Evolutionary conservation across 2,797 vertebrate genomes (phyloP), one percentile per base, ranked within the genome.

Genomic region (Synaphobranchus kaupii): DNA sequence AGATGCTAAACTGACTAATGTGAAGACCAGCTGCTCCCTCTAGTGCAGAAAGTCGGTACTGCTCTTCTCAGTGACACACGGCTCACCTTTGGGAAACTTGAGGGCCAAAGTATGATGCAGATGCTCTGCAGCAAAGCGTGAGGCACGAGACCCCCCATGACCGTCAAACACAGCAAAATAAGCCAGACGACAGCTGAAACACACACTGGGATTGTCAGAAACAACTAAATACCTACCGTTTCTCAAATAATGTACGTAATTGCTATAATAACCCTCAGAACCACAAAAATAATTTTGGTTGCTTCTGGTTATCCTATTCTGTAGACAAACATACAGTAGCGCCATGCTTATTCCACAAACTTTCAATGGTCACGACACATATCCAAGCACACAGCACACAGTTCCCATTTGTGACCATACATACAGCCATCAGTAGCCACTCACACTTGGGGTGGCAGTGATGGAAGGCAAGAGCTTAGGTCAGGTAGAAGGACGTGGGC

Each of bases 141-240:
- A 99, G 0, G 98, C 98, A 88, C 97, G 95, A 76, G 96, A 94
- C 88, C 98, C 98, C 4, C 97, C 98, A 0, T 99, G 98, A 84
- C 98, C 98, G 12, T 99, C 98, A 60, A 99, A 99, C 86, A 99
- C 98, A 0, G 97, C 98, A 0, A 98, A 99, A 91, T 97, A 99
- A 0, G 97, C 97, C n/a, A 99, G 92, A 0, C 94, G 95, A 20
- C 96, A 95, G 85, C 98, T 99, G 92, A 76, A 87, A 87, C 68
- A 76, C 25, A 76, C 31, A 76, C 31, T 20, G 28, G 17, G 71
- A 76, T 34, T 76, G 71, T 76, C 39, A 78, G 4, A 22, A 78
- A 78, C 1, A 78, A 44, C 34, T 17, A 71, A 10, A 71, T 13
- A 71, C n/a, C 34, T n/a, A 58, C 56, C 60, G n/a, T 66, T 25